Evolutionary conservation across 1,140 invertebrate genomes (phyloP).

Genomic region (Drosophila teissieri): DNA sequence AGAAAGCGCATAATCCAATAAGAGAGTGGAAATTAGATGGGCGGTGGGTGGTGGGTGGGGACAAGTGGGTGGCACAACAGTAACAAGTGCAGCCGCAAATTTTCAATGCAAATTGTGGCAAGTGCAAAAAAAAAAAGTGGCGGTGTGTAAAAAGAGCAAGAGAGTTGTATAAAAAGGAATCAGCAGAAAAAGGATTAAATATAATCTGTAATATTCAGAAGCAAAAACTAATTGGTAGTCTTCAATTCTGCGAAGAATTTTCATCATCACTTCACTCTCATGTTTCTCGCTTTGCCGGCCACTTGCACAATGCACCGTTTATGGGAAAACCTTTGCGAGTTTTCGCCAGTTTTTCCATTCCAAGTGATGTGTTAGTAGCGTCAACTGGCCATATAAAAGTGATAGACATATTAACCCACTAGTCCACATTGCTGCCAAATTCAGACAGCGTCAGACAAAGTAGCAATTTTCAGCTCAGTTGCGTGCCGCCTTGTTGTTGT

Average conservation of each 20-base stretch:
- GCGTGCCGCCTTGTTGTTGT: conserved; percentile 48
- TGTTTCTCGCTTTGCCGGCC: neutral
- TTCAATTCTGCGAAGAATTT: too few species aligned
- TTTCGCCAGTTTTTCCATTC: neutral
- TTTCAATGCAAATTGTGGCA: conserved; percentile 56
- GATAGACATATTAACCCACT: conserved; percentile 81
- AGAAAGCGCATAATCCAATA: conserved; percentile 80
- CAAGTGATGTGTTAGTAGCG: conserved; percentile 46
- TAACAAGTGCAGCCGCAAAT: conserved; percentile 61
- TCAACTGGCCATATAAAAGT: conserved; percentile 76
- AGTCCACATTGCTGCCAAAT: conserved; percentile 63
- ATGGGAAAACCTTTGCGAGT: conserved; percentile 1
- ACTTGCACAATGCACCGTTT: neutral
- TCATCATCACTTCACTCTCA: too few species aligned
- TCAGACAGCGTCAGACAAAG: conserved; percentile 56
- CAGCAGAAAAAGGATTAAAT: too few species aligned
- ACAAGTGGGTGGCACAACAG: conserved; percentile 8
- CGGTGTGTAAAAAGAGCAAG: conserved; percentile 3
- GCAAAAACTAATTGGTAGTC: too few species aligned
- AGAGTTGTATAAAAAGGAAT: neutral
- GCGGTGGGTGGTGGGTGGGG: neutral
- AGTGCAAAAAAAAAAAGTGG: conserved; percentile 46
- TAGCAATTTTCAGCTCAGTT: conserved; percentile 80
- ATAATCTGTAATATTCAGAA: neutral
- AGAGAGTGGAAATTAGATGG: conserved; percentile 5